These are phyloP conservation scores for Vireo griseus DNA, from an alignment of 2,797 vertebrate species.

Conservation along the genomic window DNA sequence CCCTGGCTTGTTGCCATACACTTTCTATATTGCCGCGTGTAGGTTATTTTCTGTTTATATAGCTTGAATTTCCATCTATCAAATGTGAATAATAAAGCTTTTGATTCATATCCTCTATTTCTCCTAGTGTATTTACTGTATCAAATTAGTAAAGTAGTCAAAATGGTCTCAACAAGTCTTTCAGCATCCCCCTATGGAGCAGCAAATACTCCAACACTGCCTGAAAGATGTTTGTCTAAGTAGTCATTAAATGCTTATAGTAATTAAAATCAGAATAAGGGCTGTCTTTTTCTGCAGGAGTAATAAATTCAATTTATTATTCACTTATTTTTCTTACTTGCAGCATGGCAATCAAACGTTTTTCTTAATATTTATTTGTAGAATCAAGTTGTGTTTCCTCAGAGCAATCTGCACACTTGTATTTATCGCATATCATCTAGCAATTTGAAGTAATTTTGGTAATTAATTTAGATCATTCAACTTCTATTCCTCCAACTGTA, in stretches of 20 bases:
- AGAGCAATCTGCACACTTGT: not conserved
- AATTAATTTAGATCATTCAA: slow-evolving; percentile 29
- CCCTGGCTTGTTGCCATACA: not conserved
- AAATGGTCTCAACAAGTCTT: not conserved
- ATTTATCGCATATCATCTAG: not conserved
- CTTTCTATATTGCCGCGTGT: not conserved
- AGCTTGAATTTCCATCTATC: not conserved
- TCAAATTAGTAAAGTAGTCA: not conserved
- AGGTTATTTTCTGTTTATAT: not conserved
- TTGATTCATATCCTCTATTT: not conserved
- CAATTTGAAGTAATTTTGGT: not conserved
- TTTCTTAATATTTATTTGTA: not conserved
- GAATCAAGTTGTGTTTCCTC: not conserved
- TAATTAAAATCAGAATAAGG: not conserved
- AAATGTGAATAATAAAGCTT: not conserved
- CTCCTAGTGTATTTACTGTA: not conserved
- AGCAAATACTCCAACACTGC: not conserved
- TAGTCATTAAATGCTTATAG: not conserved
- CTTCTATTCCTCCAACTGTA: not conserved
- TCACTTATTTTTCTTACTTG: not conserved
- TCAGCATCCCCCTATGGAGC: not conserved
- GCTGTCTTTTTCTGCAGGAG: not conserved
- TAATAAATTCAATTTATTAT: not conserved
- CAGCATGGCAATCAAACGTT: not conserved
- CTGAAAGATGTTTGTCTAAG: not conserved